phyloP scores from a whole-genome alignment of 2,113 vertebrate species.

The Catharus minimus region DNA sequence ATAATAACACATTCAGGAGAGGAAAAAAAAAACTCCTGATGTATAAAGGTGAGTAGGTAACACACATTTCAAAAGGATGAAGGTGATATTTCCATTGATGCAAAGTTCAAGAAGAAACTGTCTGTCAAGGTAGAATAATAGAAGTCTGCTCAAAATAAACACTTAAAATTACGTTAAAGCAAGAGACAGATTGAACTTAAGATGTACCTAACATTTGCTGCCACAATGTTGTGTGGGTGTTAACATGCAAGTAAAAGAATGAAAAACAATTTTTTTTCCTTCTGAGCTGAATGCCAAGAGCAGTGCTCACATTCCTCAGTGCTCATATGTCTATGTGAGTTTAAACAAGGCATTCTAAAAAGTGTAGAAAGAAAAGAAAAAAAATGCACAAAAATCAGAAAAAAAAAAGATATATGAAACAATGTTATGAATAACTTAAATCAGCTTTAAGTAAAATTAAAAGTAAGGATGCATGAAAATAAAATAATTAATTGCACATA shows the following conservation, averaged over 20 bases:
- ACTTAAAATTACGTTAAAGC: neutral
- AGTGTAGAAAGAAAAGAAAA: neutral
- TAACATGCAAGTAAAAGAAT: neutral
- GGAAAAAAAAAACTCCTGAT: neutral
- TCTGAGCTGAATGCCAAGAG: neutral
- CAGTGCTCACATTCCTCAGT: neutral
- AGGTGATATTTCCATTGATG: conserved; percentile 2
- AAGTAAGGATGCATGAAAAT: neutral
- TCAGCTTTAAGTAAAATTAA: neutral
- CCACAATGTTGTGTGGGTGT: neutral
- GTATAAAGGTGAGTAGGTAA: neutral
- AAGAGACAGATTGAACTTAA: neutral
- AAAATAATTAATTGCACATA: neutral
- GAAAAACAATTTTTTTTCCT: neutral
- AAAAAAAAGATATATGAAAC: neutral
- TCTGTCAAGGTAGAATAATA: neutral
- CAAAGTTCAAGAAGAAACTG: conserved; percentile 12
- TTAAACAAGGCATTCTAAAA: neutral
- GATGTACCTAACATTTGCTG: neutral
- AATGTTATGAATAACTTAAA: neutral
- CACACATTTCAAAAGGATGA: neutral
- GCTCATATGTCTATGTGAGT: neutral
- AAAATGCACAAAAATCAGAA: neutral
- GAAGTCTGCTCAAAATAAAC: neutral
- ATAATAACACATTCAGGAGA: neutral